Evolutionary conservation across 1,140 invertebrate species (phyloP), one percentile per base, ranked within the genome.

Genomic region (Heliothis virescens): DNA sequence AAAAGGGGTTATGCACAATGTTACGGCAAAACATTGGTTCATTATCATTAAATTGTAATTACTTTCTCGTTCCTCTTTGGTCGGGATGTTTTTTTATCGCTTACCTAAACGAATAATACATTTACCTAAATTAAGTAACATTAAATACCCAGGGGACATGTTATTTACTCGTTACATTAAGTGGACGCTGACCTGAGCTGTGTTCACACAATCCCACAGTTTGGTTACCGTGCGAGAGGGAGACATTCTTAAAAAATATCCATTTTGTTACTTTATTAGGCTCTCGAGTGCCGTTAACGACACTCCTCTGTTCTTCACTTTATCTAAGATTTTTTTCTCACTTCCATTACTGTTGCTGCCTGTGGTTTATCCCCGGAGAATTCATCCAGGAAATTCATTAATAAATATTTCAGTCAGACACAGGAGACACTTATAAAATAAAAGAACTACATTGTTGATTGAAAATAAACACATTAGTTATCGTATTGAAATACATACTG

Each of bases 331-430:
- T 86, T 86, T n/a, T 86, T 86, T 84, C 63, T 83, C 78, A 75
- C 69, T 80, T 85, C 82, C 82, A 87, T 87, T 87, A 84, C 79
- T 85, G 85, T 85, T 77, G 75, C 82, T 26, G 48, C 29, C 72
- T 72, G 78, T 82, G 80, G 82, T 85, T 83, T 62, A 60, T 84
- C 79, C 59, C 75, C 10, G 11, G 79, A 67, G 84, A 78, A 71
- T 82, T 67, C 69, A 82, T 81, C 63, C 69, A 69, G 75, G 81
- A 81, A 85, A 83, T 84, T 85, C 82, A 85, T 88, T 87, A 88
- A 83, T 88, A 86, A 86, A 86, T 88, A 85, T 83, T 55, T 76
- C 59, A 73, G 62, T 57, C 50, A 78, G 67, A 26, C 67, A 29
- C 18, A n/a, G 73, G 79, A 74, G 63, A 75, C 55, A 83, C 85